phyloP scores from a whole-genome alignment of 2,888 invertebrate genomes.

The Acanthosepion esculentum region DNA sequence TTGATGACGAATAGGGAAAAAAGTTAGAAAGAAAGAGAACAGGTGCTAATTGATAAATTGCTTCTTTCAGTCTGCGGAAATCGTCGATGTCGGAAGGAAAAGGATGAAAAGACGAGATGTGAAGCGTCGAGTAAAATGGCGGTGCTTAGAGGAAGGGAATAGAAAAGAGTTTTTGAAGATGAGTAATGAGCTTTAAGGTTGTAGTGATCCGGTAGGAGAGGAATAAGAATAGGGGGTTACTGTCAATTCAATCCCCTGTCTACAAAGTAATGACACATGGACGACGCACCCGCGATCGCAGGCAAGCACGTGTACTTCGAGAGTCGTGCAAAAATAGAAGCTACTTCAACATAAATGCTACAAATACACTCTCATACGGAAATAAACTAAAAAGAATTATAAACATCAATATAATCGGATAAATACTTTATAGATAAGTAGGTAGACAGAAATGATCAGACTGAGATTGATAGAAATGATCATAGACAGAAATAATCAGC shows the following conservation, averaged over 20 bases:
- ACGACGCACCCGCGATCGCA: neutral
- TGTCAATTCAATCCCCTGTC: neutral
- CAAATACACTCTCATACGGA: too few species aligned
- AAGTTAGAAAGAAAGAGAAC: neutral
- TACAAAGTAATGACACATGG: neutral
- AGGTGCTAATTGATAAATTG: conserved; percentile 11
- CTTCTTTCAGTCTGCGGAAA: neutral
- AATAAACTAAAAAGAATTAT: too few species aligned
- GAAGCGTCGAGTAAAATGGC: neutral
- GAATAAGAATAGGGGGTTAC: neutral
- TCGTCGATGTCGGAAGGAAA: neutral
- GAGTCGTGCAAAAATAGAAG: neutral
- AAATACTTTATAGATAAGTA: too few species aligned
- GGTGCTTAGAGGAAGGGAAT: neutral
- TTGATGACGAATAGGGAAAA: neutral
- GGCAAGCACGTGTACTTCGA: neutral
- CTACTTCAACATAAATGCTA: neutral
- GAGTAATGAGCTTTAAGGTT: neutral
- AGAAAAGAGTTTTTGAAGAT: neutral
- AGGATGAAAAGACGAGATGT: neutral
- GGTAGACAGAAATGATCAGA: too few species aligned
- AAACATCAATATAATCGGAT: too few species aligned
- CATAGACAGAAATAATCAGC: too few species aligned
- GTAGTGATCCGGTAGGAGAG: neutral
- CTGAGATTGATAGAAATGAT: too few species aligned